Evolutionary conservation across 2,113 vertebrate genomes (phyloP), one percentile per base, ranked within the genome.

Genomic region (Anseranas semipalmata): DNA sequence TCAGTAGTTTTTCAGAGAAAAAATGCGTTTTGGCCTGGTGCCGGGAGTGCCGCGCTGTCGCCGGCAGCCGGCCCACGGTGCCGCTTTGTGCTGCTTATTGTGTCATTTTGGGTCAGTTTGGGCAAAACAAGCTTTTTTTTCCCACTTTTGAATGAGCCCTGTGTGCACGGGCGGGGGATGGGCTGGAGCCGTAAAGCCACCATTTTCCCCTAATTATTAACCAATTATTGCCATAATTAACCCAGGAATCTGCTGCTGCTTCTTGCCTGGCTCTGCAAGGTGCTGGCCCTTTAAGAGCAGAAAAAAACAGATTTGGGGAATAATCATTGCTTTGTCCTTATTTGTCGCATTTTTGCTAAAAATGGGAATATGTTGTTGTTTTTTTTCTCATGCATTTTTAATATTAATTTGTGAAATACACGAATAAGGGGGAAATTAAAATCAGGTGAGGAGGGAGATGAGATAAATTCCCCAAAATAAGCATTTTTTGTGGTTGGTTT

Each of bases 41-140:
- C 90, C 79, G 3, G 28, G 50, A 84, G 63, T 7, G 30, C 92
- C 32, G 95, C 8, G 91, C 96, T 59, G 90, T 93, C 96, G 5
- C 95, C 55, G 30, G 48, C 78, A 75, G 82, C 63, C 8, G 11
- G 18, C 28, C 67, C 22, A 1, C 53, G 3, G 67, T 6, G 12
- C 65, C 7, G 21, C 93, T 95, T 95, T 84, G 89, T 93, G 93
- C 89, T 41, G 13, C 55, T 91, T 20, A 67, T 90, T 94, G 95
- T 96, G 84, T 37, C 76, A 45, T 80, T 95, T 96, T 77, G 91
- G 89, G 83, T 77, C 91, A 77, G 6, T 96, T 95, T 95, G 95
- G 91, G 89, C 86, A 95, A 96, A 97, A 95, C 86, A 97, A 45
- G 56, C 41, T 39, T 52, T 41, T 17, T 30, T 27, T 52, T 7